Conservation (phyloP, 2,113 vertebrate species). For the Notarius quadriscutis region DNA sequence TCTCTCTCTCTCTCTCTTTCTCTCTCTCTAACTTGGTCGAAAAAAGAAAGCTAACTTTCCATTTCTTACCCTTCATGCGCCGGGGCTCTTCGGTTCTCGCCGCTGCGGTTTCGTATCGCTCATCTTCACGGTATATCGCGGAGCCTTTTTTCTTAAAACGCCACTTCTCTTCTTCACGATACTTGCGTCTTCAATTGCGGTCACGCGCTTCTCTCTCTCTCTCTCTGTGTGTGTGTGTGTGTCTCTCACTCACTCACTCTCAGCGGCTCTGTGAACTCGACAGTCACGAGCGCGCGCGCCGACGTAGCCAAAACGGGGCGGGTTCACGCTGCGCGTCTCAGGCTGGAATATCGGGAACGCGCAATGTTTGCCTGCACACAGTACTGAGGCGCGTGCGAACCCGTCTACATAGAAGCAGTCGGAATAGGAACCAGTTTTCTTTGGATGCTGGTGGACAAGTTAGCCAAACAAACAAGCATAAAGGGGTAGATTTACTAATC, state of each 20-base stretch:
- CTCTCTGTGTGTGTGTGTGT: background rate
- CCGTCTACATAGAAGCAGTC: too few relatives aligned
- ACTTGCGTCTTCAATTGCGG: background rate
- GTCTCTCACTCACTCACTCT: constrained; percentile 33
- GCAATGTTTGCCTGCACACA: background rate
- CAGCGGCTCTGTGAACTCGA: constrained; percentile 55
- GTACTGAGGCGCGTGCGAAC: too few relatives aligned
- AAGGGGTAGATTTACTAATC: too few relatives aligned
- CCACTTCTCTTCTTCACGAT: background rate
- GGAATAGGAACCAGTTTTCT: too few relatives aligned
- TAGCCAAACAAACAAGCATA: too few relatives aligned
- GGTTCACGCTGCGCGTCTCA: constrained; percentile 56
- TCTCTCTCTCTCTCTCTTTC: background rate
- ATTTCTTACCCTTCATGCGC: constrained; percentile 55
- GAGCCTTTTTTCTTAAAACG: constrained; percentile 38
- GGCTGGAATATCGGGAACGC: constrained; percentile 49
- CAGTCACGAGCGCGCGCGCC: constrained; percentile 46
- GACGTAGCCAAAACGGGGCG: constrained; percentile 61
- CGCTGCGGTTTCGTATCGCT: constrained; percentile 27
- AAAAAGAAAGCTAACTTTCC: constrained; percentile 65
- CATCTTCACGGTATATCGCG: constrained; percentile 46
- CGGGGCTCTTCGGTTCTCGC: constrained; percentile 29
- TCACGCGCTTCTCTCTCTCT: background rate
- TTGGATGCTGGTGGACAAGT: too few relatives aligned
- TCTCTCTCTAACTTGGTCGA: constrained; percentile 34